phyloP scores from a whole-genome alignment of 2,113 vertebrate genomes.

The Microcebus jonahi region DNA sequence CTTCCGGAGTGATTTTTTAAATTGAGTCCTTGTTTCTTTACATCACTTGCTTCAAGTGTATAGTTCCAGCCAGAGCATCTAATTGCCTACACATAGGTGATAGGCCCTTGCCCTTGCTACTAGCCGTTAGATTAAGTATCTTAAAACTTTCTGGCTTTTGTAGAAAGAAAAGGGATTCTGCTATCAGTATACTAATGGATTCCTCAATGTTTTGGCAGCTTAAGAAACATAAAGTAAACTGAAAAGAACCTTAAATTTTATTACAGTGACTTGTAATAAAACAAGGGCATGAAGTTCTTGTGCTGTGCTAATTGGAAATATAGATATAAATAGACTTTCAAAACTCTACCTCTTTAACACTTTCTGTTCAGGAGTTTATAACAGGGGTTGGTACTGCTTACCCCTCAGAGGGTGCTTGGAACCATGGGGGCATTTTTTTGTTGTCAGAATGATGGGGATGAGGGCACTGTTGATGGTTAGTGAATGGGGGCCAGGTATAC shows the following conservation, averaged over 20 bases:
- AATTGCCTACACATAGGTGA: neutral
- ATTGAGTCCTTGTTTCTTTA: neutral
- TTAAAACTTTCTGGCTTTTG: neutral
- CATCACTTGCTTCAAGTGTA: neutral
- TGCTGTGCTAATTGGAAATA: neutral
- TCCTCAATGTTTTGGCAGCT: neutral
- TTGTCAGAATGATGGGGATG: neutral
- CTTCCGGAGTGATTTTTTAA: constrained; percentile 1
- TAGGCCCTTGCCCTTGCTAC: neutral
- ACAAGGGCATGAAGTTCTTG: neutral
- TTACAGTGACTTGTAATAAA: neutral
- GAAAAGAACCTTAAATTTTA: neutral
- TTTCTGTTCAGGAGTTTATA: neutral
- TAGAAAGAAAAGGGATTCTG: neutral
- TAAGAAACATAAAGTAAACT: neutral
- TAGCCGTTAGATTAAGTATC: neutral
- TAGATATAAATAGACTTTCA: neutral
- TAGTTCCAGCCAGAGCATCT: neutral
- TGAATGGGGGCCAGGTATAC: neutral
- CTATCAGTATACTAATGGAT: neutral
- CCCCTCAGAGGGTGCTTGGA: neutral
- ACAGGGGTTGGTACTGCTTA: neutral
- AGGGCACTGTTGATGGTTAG: neutral
- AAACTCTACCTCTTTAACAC: neutral
- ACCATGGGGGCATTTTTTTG: neutral